phyloP scores from a whole-genome alignment of 1,140 invertebrate species.

The Drosophila micromelanica region DNA sequence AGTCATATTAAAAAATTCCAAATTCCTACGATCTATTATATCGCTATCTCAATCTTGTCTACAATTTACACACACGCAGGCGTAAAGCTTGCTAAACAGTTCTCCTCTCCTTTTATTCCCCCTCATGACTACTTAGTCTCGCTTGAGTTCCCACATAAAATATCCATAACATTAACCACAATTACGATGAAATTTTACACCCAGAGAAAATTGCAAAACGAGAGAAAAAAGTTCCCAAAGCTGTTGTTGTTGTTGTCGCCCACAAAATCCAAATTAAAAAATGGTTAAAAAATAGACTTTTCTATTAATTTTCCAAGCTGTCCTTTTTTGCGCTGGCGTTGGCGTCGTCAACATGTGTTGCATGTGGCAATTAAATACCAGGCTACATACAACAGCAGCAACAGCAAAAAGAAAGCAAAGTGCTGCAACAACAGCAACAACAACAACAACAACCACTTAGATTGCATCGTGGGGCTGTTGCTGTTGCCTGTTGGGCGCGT shows the following conservation, averaged over 20 bases:
- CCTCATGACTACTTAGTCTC: slow-evolving; percentile 1
- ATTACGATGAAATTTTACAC: slow-evolving; percentile 69
- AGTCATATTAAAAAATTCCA: too few species aligned
- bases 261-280: slow-evolving; percentile 73
- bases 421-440: slow-evolving; percentile 25
- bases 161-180: slow-evolving; percentile 78
- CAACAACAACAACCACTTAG: slow-evolving; percentile 25
- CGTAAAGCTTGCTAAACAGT: not conserved
- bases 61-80: not conserved
- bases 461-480: slow-evolving; percentile 30
- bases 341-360: slow-evolving; percentile 55
- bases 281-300: slow-evolving; percentile 67
- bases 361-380: slow-evolving; percentile 69
- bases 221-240: slow-evolving; percentile 41
- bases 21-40: not conserved
- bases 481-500: slow-evolving; percentile 40
- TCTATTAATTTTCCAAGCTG: slow-evolving; percentile 69
- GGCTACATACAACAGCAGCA: slow-evolving; percentile 40
- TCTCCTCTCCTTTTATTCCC: not conserved
- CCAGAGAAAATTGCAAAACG: slow-evolving; percentile 37
- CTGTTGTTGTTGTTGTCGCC: slow-evolving; percentile 47
- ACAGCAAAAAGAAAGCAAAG: slow-evolving; percentile 52
- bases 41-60: not conserved
- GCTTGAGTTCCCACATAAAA: slow-evolving; percentile 67
- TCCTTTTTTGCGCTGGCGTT: slow-evolving; percentile 52